phyloP scores from a whole-genome alignment of 2,888 invertebrate species.

The Tridacna crocea region DNA sequence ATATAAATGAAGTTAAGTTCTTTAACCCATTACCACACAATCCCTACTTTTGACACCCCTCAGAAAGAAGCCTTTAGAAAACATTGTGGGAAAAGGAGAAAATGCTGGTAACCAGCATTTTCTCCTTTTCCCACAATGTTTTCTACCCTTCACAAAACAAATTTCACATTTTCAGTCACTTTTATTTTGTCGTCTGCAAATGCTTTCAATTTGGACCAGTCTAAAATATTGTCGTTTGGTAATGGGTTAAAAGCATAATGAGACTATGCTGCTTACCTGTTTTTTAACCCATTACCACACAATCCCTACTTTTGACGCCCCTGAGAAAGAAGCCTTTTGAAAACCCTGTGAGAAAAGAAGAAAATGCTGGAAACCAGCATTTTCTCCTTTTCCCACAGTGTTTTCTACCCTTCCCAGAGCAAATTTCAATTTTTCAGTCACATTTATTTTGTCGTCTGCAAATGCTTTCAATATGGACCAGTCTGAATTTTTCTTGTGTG shows the following conservation, averaged over 20 bases:
- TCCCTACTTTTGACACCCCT: neutral
- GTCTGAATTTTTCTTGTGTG: too few relatives aligned
- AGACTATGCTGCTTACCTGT: too few relatives aligned
- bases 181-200: neutral
- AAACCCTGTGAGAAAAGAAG: too few relatives aligned
- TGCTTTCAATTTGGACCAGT: neutral
- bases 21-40: too few relatives aligned
- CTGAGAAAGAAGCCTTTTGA: neutral
- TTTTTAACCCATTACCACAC: neutral
- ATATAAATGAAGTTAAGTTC: too few relatives aligned
- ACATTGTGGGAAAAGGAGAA: neutral
- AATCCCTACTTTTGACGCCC: neutral
- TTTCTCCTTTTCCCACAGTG: too few relatives aligned
- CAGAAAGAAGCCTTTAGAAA: neutral
- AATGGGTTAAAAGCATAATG: too few relatives aligned
- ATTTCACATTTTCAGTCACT: neutral
- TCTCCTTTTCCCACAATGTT: neutral
- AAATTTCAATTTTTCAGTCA: too few relatives aligned
- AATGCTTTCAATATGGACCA: too few relatives aligned
- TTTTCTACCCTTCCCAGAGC: too few relatives aligned
- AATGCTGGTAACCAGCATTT: neutral
- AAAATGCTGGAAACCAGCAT: too few relatives aligned
- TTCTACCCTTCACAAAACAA: neutral
- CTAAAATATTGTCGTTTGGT: neutral
- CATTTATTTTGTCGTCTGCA: too few relatives aligned